Percentiles rank a stretch among this genome's conserved stretches.
phyloP scores from a whole-genome alignment of 2,888 invertebrate species.

The Nomada fabriciana region DNA sequence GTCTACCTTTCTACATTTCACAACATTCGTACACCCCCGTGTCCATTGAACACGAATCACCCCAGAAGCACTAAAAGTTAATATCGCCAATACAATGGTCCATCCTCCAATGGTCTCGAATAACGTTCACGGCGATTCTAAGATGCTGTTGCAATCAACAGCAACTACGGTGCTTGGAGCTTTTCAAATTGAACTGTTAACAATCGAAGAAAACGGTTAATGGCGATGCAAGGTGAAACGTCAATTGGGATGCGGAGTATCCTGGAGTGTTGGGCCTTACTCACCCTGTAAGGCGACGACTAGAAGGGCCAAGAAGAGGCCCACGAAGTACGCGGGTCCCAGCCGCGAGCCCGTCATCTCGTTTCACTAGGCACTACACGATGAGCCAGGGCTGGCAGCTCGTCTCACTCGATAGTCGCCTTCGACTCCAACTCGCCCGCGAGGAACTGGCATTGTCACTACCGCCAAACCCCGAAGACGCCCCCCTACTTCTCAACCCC shows the following conservation, averaged over 20 bases:
- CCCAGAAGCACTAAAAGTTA: no score
- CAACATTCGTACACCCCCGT: no score
- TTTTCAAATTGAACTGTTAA: not conserved
- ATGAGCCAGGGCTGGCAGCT: conserved; percentile 81
- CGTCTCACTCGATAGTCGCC: conserved; percentile 79
- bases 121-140: no score
- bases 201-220: not conserved
- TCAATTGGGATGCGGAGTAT: not conserved
- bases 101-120: no score
- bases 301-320: conserved; percentile 86
- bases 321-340: conserved; percentile 86
- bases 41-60: no score
- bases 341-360: conserved; percentile 86
- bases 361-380: conserved; percentile 85
- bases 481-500: conserved; percentile 69
- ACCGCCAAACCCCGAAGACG: conserved; percentile 76
- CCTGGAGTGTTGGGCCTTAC: conserved; percentile 71
- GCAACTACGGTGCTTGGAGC: no score
- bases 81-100: no score
- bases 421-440: conserved; percentile 80
- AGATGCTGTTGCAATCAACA: no score
- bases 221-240: conserved; percentile 5
- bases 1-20: no score
- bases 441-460: conserved; percentile 80
- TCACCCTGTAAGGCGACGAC: conserved; percentile 86